Conservation (phyloP, 2,113 vertebrate species). For the Symphodus melops region DNA sequence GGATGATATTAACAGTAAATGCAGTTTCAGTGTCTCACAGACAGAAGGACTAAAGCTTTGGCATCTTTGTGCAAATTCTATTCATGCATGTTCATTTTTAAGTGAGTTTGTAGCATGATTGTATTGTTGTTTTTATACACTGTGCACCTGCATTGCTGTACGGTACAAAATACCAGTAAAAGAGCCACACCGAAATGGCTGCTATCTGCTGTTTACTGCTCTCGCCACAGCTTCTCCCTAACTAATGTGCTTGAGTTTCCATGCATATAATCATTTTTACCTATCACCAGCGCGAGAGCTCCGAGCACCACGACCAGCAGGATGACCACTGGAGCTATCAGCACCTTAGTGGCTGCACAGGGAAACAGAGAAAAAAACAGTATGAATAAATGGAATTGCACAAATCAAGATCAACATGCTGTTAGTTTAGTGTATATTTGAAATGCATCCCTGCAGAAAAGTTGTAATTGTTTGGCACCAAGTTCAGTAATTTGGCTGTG, state of each 20-base stretch:
- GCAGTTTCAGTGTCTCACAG: not conserved
- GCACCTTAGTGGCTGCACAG: slow-evolving; percentile 91
- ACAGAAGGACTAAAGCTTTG: slow-evolving; percentile 1
- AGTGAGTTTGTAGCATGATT: not conserved
- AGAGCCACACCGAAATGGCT: slow-evolving; percentile 11
- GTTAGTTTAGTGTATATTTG: not conserved
- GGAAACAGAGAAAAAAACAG: slow-evolving; percentile 23
- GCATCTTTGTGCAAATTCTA: not conserved
- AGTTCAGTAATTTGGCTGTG: not conserved
- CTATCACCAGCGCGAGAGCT: slow-evolving; percentile 93
- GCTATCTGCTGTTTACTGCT: slow-evolving; percentile 1
- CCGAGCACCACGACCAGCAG: slow-evolving; percentile 93
- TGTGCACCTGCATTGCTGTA: not conserved
- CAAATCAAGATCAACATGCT: slow-evolving; percentile 2
- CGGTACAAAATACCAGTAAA: slow-evolving; percentile 13
- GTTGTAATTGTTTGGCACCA: not conserved
- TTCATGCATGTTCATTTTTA: not conserved
- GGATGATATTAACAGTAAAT: slow-evolving; percentile 15
- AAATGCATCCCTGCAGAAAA: not conserved
- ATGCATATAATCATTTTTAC: slow-evolving; percentile 79
- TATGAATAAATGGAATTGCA: slow-evolving; percentile 1
- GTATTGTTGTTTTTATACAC: not conserved
- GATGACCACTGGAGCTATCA: slow-evolving; percentile 92
- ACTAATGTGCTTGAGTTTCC: slow-evolving; percentile 16
- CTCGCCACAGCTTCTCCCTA: not conserved